Conservation (phyloP, 2,113 vertebrate species). For the Lamprologus callipterus region DNA sequence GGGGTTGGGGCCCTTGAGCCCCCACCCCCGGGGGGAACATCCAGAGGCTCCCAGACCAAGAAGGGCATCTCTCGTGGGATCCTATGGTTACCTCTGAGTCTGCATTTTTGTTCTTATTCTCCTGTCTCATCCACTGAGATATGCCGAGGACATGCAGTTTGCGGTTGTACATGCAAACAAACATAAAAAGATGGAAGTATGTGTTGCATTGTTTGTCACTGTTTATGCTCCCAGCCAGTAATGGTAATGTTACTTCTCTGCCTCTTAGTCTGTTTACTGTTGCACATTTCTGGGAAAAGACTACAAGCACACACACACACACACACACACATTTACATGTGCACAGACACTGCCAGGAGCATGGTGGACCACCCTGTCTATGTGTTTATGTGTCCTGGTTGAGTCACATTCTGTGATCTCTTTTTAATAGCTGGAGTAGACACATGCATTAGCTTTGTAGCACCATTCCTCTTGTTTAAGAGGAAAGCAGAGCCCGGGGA, state of each 20-base stretch:
- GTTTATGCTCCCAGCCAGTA: slow-evolving; percentile 48
- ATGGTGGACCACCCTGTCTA: slow-evolving; percentile 61
- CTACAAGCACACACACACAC: not conserved
- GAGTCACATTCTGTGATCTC: slow-evolving; percentile 64
- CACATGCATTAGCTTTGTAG: slow-evolving; percentile 49
- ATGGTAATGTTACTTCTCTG: slow-evolving; percentile 54
- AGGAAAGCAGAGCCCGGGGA: slow-evolving; percentile 23
- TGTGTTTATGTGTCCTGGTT: slow-evolving; percentile 60
- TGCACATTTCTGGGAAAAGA: slow-evolving; percentile 51
- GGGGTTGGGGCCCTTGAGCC: slow-evolving; percentile 37
- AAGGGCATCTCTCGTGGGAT: slow-evolving; percentile 23
- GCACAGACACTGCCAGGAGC: slow-evolving; percentile 32
- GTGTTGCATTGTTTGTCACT: slow-evolving; percentile 37
- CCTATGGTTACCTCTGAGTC: slow-evolving; percentile 2
- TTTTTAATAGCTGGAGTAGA: slow-evolving; percentile 57
- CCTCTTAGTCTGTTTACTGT: slow-evolving; percentile 63
- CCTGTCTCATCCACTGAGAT: not conserved
- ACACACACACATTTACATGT: not conserved
- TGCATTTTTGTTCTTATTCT: not conserved
- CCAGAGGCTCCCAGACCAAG: slow-evolving; percentile 37
- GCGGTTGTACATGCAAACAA: not conserved
- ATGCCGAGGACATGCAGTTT: slow-evolving; percentile 9
- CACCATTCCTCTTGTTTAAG: slow-evolving; percentile 39
- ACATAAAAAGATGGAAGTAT: slow-evolving; percentile 8
- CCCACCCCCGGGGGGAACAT: slow-evolving; percentile 1